Conservation (phyloP, 2,113 vertebrate species). For the Centrocercus urophasianus region DNA sequence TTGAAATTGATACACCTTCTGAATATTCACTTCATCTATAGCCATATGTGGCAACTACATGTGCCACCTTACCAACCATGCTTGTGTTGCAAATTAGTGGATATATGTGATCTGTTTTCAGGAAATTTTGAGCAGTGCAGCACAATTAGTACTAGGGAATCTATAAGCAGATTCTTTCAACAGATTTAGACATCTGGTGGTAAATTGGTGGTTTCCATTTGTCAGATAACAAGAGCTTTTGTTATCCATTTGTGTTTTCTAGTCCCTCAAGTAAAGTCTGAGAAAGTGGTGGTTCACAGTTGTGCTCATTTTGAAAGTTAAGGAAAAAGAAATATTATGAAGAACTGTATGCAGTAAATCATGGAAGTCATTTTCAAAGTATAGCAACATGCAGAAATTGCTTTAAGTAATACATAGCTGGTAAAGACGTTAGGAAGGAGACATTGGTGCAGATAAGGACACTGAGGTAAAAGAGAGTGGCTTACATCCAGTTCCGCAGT, state of each 20-base stretch:
- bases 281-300: neutral
- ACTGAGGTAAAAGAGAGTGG: neutral
- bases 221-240: neutral
- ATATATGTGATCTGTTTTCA: neutral
- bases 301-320: neutral
- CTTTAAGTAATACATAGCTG: neutral
- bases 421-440: neutral
- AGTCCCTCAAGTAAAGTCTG: neutral
- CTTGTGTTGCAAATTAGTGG: neutral
- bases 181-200: neutral
- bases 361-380: neutral
- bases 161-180: neutral
- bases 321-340: neutral
- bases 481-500: neutral
- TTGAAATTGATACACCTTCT: neutral
- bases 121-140: neutral
- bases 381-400: neutral
- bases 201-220: neutral
- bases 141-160: neutral
- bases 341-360: neutral
- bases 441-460: neutral
- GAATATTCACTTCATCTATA: neutral
- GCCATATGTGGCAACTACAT: neutral
- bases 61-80: fast-evolving
- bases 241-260: neutral